Conservation (phyloP, 2,113 vertebrate genomes). For the Probosciger aterrimus region DNA sequence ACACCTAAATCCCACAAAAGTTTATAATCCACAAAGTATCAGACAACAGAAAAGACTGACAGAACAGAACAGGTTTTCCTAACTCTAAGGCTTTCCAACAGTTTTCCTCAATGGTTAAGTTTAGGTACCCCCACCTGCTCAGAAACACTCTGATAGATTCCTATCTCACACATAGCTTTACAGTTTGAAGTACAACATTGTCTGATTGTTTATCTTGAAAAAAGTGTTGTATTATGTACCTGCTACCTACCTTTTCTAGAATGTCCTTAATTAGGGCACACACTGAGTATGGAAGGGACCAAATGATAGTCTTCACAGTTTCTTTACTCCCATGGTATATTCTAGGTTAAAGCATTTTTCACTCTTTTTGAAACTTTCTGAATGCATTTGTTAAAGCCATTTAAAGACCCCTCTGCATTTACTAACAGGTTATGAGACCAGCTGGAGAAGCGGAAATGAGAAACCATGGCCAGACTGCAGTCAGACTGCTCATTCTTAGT, state of each 20-base stretch:
- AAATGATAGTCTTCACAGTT: background rate
- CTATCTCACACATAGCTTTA: background rate
- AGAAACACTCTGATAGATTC: background rate
- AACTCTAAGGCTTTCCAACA: background rate
- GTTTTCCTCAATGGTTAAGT: background rate
- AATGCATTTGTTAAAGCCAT: background rate
- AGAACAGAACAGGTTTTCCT: background rate
- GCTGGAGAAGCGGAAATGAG: background rate
- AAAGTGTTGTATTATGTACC: background rate
- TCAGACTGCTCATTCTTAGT: background rate
- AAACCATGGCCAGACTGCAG: background rate
- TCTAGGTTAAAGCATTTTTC: background rate
- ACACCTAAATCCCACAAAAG: background rate
- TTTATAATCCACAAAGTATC: background rate
- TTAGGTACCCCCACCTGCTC: background rate
- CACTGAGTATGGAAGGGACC: background rate
- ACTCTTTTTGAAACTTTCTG: background rate
- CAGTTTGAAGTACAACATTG: background rate
- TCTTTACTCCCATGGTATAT: background rate
- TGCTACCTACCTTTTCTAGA: background rate
- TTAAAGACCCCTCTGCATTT: background rate
- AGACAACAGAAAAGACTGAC: background rate
- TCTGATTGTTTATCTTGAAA: background rate
- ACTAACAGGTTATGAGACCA: background rate
- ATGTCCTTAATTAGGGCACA: background rate